A percentile compares a stretch with the other conserved stretches of the same genome.
These are phyloP conservation scores for Patiria pectinifera DNA, from an alignment of 53 echinoderm and acorn worm species.

Conservation along the genomic window DNA sequence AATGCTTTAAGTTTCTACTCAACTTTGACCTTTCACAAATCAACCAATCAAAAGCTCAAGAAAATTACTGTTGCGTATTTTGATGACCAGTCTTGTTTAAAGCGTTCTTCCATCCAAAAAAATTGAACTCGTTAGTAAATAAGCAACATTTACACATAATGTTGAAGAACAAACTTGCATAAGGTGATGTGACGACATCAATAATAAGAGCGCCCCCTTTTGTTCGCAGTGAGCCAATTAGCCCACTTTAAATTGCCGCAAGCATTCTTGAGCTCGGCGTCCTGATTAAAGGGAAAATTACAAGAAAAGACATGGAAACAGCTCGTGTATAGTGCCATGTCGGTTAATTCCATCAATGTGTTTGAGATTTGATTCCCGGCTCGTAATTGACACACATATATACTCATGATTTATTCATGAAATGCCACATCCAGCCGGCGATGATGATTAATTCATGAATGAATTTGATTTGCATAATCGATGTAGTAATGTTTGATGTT, in stretches of 20 bases:
- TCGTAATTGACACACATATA: neutral
- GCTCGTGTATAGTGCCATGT: neutral
- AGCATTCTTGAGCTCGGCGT: too few species aligned
- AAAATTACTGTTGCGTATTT: too few species aligned
- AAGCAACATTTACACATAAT: too few species aligned
- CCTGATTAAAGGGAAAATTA: too few species aligned
- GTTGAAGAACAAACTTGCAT: too few species aligned
- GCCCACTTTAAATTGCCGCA: too few species aligned
- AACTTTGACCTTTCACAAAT: too few species aligned
- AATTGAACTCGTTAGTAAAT: too few species aligned
- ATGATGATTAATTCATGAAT: conserved; percentile 22
- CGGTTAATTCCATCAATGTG: neutral
- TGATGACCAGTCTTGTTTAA: too few species aligned
- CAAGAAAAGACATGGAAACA: neutral
- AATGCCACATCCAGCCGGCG: neutral
- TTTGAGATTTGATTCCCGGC: conserved; percentile 2
- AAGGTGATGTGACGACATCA: neutral
- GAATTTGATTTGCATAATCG: conserved; percentile 3
- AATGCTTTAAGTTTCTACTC: too few species aligned
- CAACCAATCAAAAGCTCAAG: too few species aligned
- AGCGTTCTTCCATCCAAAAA: too few species aligned
- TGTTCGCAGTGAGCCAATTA: neutral
- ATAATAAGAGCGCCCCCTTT: neutral
- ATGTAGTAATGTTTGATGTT: conserved; percentile 2
- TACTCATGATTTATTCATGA: conserved; percentile 9